Evolutionary conservation across 53 echinoderm and acorn worm species (phyloP).

Genomic region (Echinometra lucunter): DNA sequence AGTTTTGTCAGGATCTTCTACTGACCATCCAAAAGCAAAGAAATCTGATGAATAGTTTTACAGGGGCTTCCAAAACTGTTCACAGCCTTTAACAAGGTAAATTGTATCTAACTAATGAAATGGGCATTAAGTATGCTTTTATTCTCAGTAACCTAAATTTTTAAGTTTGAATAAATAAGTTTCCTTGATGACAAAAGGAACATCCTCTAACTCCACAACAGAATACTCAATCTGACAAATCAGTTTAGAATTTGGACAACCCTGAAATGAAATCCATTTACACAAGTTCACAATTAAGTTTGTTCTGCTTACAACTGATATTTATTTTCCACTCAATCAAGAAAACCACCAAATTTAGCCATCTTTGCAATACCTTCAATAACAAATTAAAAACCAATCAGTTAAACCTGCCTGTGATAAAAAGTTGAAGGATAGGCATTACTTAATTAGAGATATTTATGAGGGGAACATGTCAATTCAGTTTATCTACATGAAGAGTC

Average conservation of each 20-base stretch:
- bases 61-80: too few relatives aligned
- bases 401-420: not conserved
- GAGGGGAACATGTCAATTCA: not conserved
- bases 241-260: slow-evolving; percentile 18
- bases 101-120: too few relatives aligned
- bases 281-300: not conserved
- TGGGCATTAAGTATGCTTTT: too few relatives aligned
- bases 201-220: not conserved
- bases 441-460: not conserved
- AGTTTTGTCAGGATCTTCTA: too few relatives aligned
- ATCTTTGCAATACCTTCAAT: not conserved
- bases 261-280: not conserved
- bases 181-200: not conserved
- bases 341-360: slow-evolving; percentile 3
- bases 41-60: too few relatives aligned
- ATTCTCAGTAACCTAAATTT: not conserved
- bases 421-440: not conserved
- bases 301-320: slow-evolving; percentile 25
- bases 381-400: not conserved
- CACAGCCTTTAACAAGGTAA: too few relatives aligned
- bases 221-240: not conserved
- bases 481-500: not conserved
- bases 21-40: too few relatives aligned
- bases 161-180: not conserved
- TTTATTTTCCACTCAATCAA: slow-evolving; percentile 36